Percentiles rank a stretch among this genome's conserved stretches.
phyloP scores from a whole-genome alignment of 1,140 invertebrate species.

The Zeugodacus cucurbitae region DNA sequence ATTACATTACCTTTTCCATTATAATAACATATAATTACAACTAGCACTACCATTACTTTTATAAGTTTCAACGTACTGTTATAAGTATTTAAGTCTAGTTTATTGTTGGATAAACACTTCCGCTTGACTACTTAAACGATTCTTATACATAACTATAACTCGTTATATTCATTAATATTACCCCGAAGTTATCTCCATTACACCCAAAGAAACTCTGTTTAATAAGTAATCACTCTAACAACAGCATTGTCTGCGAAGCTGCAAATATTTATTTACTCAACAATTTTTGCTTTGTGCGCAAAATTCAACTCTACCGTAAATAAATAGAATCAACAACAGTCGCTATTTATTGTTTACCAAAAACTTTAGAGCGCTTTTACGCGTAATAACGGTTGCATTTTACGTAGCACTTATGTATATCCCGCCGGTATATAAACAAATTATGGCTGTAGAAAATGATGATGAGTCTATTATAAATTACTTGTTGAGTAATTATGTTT shows the following conservation, averaged over 20 bases:
- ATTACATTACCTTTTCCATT: neutral
- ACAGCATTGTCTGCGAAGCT: neutral
- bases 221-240: neutral
- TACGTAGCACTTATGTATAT: neutral
- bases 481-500: neutral
- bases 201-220: no score
- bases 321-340: constrained; percentile 18
- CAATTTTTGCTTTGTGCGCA: neutral
- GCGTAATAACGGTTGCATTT: neutral
- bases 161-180: no score
- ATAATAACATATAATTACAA: neutral
- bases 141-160: no score
- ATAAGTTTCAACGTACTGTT: neutral
- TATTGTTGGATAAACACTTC: no score
- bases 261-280: neutral
- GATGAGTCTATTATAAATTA: neutral
- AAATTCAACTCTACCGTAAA: neutral
- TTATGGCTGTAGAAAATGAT: neutral
- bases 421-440: neutral
- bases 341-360: constrained; percentile 23
- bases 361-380: constrained; percentile 27
- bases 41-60: neutral
- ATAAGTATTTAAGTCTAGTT: no score
- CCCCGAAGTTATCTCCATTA: no score
- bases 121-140: no score